A percentile compares a stretch with the other conserved stretches of the same genome.
Evolutionary conservation across 2,113 vertebrate genomes (phyloP).

Genomic region (Nothocercus julius): DNA sequence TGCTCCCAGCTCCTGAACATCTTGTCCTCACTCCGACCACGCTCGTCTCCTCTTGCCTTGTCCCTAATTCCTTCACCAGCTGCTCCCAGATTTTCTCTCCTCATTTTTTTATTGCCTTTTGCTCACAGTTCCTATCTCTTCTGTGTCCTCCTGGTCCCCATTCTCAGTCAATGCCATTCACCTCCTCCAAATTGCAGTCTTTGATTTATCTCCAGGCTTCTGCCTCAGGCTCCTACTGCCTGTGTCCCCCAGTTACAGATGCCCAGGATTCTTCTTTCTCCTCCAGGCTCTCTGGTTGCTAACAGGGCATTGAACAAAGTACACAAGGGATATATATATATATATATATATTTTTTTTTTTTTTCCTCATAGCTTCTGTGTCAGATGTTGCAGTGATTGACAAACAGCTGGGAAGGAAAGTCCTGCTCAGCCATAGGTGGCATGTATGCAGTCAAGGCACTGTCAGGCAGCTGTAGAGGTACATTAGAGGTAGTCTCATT

Average conservation of each 20-base stretch:
- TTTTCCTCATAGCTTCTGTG: neutral
- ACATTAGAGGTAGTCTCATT: neutral
- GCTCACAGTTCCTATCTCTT: neutral
- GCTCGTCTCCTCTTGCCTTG: neutral
- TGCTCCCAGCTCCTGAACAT: neutral
- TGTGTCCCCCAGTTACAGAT: neutral
- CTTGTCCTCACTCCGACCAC: neutral
- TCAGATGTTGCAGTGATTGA: neutral
- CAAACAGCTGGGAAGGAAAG: neutral
- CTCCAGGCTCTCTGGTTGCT: neutral
- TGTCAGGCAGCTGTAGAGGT: neutral
- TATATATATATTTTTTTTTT: no score
- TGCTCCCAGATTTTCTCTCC: neutral
- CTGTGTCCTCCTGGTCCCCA: neutral
- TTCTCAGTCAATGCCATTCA: neutral
- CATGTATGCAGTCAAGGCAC: neutral
- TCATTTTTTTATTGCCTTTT: neutral
- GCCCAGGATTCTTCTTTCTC: fast-evolving
- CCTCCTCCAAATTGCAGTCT: neutral
- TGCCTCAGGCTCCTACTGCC: neutral
- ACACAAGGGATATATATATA: neutral
- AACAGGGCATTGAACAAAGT: neutral
- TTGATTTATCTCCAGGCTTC: neutral
- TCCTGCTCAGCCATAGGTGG: fast-evolving
- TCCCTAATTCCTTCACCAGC: neutral